A percentile compares a stretch with the other conserved stretches of the same genome.
phyloP scores from a whole-genome alignment of 2,888 invertebrate genomes.

The Cyclophora albipunctata region DNA sequence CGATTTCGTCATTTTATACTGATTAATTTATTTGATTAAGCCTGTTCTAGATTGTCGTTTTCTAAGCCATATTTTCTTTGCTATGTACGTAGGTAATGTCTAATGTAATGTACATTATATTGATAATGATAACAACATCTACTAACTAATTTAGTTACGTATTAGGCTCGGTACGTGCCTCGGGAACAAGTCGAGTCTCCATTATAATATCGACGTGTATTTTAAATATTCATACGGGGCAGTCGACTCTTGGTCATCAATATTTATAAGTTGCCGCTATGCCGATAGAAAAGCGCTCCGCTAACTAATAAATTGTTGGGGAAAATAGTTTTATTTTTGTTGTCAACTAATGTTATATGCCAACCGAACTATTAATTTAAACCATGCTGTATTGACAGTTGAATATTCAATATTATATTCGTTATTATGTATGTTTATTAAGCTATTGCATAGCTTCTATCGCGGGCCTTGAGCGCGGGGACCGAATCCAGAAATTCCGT shows the following conservation, averaged over 20 bases:
- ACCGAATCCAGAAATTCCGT: no score
- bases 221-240: conserved; percentile 54
- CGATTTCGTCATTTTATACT: no score
- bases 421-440: no score
- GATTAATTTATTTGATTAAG: no score
- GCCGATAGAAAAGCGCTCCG: conserved; percentile 44
- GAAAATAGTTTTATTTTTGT: conserved; percentile 20
- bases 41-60: no score
- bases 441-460: no score
- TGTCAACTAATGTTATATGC: neutral
- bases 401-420: no score
- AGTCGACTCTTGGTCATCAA: conserved; percentile 45
- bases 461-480: no score
- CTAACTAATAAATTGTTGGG: conserved; percentile 33
- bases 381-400: neutral
- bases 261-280: conserved; percentile 48
- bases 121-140: neutral
- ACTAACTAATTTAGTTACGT: conserved; percentile 20
- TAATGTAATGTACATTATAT: no score
- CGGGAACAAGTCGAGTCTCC: conserved; percentile 23
- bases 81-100: no score
- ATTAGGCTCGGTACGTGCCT: conserved; percentile 21
- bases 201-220: conserved; percentile 22
- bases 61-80: no score
- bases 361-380: conserved; percentile 14